Percentiles rank a stretch among this genome's conserved stretches.
Conservation (phyloP, 2,797 vertebrate species). For the Oreortyx pictus region DNA sequence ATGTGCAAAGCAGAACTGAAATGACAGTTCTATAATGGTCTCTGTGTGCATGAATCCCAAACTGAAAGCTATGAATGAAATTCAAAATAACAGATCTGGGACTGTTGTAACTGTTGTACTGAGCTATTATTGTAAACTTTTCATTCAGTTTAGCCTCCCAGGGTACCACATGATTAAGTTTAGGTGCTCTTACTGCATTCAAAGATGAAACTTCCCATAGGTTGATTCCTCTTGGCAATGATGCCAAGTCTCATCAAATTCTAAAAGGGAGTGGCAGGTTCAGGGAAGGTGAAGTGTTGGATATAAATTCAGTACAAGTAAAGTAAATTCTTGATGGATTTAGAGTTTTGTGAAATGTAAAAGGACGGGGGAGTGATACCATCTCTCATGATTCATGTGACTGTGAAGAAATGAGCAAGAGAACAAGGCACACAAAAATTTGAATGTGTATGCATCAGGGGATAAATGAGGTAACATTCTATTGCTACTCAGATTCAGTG, state of each 20-base stretch:
- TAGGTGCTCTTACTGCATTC: conserved; percentile 58
- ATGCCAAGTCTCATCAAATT: conserved; percentile 39
- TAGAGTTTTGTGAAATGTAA: neutral
- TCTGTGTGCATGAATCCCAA: conserved; percentile 7
- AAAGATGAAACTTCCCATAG: conserved; percentile 31
- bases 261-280: neutral
- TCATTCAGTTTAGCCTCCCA: conserved; percentile 57
- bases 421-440: neutral
- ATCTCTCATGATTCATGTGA: neutral
- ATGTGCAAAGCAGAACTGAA: conserved; percentile 32
- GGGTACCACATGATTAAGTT: conserved; percentile 55
- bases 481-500: fast-evolving
- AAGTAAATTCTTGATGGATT: neutral
- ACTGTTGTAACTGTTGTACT: conserved; percentile 33
- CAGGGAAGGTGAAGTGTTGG: conserved; percentile 7
- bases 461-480: neutral
- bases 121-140: conserved; percentile 33
- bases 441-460: neutral
- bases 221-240: conserved; percentile 48
- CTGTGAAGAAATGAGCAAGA: neutral
- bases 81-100: conserved; percentile 47
- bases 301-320: neutral
- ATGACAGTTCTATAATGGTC: conserved; percentile 46
- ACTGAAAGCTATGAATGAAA: conserved; percentile 46
- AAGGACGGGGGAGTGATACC: neutral